Percentiles rank a stretch among this genome's conserved stretches.
These are phyloP conservation scores for Drosophila varians DNA, from an alignment of 1,140 invertebrate genomes.

Conservation along the genomic window DNA sequence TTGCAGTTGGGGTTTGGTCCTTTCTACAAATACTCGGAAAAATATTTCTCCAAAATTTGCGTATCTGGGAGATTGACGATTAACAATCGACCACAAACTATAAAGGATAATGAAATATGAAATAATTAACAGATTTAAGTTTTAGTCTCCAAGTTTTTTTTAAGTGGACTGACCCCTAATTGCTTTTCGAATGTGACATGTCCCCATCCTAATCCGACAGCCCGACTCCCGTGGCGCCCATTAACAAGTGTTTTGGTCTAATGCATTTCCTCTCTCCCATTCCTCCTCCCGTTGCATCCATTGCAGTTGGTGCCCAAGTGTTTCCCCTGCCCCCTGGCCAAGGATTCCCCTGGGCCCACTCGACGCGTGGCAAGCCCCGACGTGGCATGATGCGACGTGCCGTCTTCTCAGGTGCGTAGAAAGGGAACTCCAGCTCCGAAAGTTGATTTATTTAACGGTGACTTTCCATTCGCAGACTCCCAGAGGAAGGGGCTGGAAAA, in stretches of 20 bases:
- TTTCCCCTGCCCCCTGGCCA: conserved; percentile 87
- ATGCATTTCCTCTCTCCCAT: conserved; percentile 49
- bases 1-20: not conserved
- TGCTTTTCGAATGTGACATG: conserved; percentile 20
- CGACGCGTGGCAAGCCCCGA: conserved; percentile 91
- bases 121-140: too few relatives aligned
- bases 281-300: conserved; percentile 18
- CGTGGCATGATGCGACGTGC: conserved; percentile 97
- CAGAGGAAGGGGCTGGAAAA: conserved; percentile 97
- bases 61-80: too few relatives aligned
- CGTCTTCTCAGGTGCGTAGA: conserved; percentile 87
- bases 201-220: conserved; percentile 16
- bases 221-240: conserved; percentile 39
- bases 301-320: conserved; percentile 84
- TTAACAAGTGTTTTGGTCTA: conserved; percentile 73
- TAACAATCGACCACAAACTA: too few relatives aligned
- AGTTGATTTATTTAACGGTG: conserved; percentile 9
- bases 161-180: conserved; percentile 34
- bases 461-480: conserved; percentile 90
- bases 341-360: conserved; percentile 92
- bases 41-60: not conserved
- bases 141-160: too few relatives aligned
- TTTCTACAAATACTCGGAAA: not conserved
- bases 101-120: too few relatives aligned
- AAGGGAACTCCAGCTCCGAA: not conserved